Evolutionary conservation across 2,797 vertebrate species (phyloP).

Genomic region (Eulemur albifrons): DNA sequence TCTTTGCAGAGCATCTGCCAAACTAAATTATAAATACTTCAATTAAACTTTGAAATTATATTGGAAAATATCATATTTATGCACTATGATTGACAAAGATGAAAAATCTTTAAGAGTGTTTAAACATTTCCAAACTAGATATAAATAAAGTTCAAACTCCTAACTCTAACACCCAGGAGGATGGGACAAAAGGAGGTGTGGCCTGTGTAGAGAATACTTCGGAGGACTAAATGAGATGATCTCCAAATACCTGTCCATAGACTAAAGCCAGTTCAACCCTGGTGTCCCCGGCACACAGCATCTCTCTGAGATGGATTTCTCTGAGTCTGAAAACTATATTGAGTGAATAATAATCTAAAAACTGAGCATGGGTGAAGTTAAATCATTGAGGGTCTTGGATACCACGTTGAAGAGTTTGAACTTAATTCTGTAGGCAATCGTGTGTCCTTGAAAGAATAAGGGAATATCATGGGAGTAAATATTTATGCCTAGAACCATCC

Average conservation of each 20-base stretch:
- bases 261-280: not conserved
- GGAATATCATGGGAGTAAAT: not conserved
- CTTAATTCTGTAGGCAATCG: not conserved
- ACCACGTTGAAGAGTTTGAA: not conserved
- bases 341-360: not conserved
- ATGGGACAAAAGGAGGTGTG: not conserved
- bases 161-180: not conserved
- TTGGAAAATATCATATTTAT: conserved; percentile 48
- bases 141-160: not conserved
- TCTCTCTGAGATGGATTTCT: not conserved
- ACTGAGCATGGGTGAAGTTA: not conserved
- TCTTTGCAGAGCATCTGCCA: conserved; percentile 61
- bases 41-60: conserved; percentile 53
- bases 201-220: not conserved
- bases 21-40: conserved; percentile 72
- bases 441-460: not conserved
- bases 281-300: no score
- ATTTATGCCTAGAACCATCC: not conserved
- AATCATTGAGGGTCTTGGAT: not conserved
- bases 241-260: not conserved
- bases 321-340: not conserved
- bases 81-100: conserved; percentile 56
- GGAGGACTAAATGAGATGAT: not conserved
- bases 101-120: not conserved
- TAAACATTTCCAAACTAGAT: not conserved